Evolutionary conservation across 2,797 vertebrate species (phyloP), one percentile per base, ranked within the genome.

Genomic region (Acanthornis magna): DNA sequence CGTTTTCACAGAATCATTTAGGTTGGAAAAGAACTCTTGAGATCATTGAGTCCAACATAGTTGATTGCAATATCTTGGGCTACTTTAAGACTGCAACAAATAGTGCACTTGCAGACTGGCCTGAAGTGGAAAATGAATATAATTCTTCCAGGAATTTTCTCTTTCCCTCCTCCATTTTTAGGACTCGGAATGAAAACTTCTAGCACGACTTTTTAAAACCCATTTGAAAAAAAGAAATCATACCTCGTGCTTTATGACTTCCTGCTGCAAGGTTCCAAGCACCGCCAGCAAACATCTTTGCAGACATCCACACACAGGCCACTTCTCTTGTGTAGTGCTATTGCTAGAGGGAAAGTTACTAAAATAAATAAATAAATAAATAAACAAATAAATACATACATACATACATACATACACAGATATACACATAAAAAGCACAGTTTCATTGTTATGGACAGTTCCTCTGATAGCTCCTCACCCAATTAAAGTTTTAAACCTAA

Each of bases 401-500:
- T 13, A 48, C 20, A 51, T 17, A 40, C 6, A 23, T 13, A 48
- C 20, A 45, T 9, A 45, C 7, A 51, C 17, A 40, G 6, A 25
- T 57, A 61, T 17, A 40, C 36, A n/a, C 55, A 83, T 50, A 32
- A 70, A 67, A 45, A 89, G 47, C 11, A 2, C 19, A 7, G 42
- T 71, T 74, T 74, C 63, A 40, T 91, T 62, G 58, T 80, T 66
- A 45, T 0, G 11, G 82, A 34, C 65, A 34, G 27, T 10, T 29
- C 21, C 68, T 70, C 85, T 72, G 75, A 40, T 71, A 86, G 38
- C 66, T 36, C 45, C 70, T 81, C 55, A 50, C 10, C 5, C 1
- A 62, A 81, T 86, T 85, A 91, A 89, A 82, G 32, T 86, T 91
- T 92, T 86, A 93, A 91, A 57, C 29, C 48, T 25, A 47, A 48